A percentile compares a stretch with the other conserved stretches of the same genome.
These are phyloP conservation scores for Scytalopus superciliaris DNA, from an alignment of 2,113 vertebrate genomes.

Conservation along the genomic window DNA sequence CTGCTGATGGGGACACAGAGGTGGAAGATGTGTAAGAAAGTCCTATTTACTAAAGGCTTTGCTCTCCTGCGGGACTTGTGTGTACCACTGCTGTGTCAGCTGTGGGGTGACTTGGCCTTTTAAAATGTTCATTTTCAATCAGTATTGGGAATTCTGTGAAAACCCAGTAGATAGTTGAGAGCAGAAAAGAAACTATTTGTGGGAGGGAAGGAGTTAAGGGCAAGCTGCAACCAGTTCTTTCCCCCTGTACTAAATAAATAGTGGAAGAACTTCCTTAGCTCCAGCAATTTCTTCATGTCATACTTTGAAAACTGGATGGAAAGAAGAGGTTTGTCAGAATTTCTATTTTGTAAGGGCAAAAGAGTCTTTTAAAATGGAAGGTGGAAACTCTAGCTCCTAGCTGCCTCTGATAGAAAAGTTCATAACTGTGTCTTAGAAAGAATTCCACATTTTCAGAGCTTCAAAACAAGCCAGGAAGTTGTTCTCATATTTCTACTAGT, in stretches of 20 bases:
- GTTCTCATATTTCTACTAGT: background rate
- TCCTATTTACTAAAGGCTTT: background rate
- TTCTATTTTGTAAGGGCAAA: background rate
- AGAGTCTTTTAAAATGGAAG: background rate
- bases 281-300: background rate
- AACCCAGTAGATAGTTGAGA: background rate
- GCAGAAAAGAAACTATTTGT: background rate
- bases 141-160: background rate
- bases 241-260: background rate
- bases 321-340: background rate
- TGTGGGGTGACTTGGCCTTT: background rate
- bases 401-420: background rate
- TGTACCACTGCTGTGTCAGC: background rate
- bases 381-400: background rate
- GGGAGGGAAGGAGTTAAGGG: background rate
- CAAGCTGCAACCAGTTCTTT: background rate
- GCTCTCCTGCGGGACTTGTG: background rate
- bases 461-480: background rate
- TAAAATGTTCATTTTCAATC: background rate
- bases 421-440: background rate
- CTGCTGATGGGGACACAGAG: background rate
- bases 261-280: background rate
- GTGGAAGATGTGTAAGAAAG: background rate
- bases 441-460: background rate
- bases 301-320: background rate